Evolutionary conservation across 2,888 invertebrate species (phyloP).

Genomic region (Papilio elwesi): DNA sequence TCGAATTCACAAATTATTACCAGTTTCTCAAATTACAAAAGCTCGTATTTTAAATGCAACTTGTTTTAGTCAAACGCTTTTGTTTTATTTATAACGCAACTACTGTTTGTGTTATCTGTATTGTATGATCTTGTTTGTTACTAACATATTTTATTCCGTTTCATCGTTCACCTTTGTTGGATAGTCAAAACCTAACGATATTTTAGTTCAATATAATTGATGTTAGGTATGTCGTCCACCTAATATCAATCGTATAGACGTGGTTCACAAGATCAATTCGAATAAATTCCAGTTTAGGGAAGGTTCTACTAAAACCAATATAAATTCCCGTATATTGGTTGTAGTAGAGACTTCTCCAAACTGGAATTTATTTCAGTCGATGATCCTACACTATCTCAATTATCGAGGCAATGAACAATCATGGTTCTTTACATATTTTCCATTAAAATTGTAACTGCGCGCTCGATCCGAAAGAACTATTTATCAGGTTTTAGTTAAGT

Average conservation of each 20-base stretch:
- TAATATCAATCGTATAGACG: too few species aligned
- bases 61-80: conserved; percentile 52
- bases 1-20: conserved; percentile 39
- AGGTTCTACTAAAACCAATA: too few species aligned
- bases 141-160: conserved; percentile 9
- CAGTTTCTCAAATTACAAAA: conserved; percentile 52
- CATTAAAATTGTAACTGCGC: too few species aligned
- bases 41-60: conserved; percentile 59
- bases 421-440: too few species aligned
- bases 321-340: too few species aligned
- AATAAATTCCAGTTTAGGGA: too few species aligned
- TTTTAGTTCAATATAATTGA: neutral
- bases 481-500: neutral
- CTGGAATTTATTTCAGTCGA: too few species aligned
- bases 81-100: conserved; percentile 49
- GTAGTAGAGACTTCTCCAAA: too few species aligned
- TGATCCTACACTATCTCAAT: too few species aligned
- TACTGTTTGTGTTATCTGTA: conserved; percentile 36
- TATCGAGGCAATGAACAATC: too few species aligned
- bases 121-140: conserved; percentile 19
- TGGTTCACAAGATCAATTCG: too few species aligned
- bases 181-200: neutral
- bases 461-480: too few species aligned
- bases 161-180: neutral
- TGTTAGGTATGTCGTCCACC: neutral